Evolutionary conservation across 1,140 invertebrate species (phyloP).

Genomic region (Zaprionus davidi): DNA sequence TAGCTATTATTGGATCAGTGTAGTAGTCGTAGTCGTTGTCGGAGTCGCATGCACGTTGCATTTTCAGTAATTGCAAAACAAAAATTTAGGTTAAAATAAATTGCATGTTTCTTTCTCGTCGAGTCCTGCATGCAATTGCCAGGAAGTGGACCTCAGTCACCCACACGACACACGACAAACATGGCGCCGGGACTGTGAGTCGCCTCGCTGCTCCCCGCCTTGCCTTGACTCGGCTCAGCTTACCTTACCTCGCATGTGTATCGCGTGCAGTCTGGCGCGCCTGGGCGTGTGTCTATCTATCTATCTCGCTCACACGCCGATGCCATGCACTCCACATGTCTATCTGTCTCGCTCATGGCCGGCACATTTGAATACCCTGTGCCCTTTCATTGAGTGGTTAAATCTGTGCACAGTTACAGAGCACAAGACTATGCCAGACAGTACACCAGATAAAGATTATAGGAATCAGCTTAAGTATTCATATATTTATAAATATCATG

Average conservation of each 20-base stretch:
- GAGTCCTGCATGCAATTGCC: conserved; percentile 53
- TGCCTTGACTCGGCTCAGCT: no score
- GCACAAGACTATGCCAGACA: no score
- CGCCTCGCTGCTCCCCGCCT: not conserved
- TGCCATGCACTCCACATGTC: not conserved
- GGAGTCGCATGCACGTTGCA: conserved; percentile 21
- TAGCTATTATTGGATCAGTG: conserved; percentile 32
- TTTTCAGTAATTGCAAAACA: conserved; percentile 60
- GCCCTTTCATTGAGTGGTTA: not conserved
- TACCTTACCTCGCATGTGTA: not conserved
- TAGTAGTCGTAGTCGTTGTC: not conserved
- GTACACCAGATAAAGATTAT: no score
- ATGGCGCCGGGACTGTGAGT: not conserved
- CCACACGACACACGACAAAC: conserved; percentile 13
- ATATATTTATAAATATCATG: no score
- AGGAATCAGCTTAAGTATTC: no score
- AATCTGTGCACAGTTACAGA: not conserved
- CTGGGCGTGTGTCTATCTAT: not conserved
- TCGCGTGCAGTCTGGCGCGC: conserved; percentile 2
- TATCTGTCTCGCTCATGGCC: not conserved
- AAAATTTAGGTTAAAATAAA: conserved; percentile 77
- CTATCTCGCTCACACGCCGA: not conserved
- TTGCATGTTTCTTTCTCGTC: conserved; percentile 67
- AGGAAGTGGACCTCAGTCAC: conserved; percentile 40
- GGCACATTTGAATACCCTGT: not conserved